phyloP scores from a whole-genome alignment of 2,113 vertebrate genomes.

The Neotoma lepida region DNA sequence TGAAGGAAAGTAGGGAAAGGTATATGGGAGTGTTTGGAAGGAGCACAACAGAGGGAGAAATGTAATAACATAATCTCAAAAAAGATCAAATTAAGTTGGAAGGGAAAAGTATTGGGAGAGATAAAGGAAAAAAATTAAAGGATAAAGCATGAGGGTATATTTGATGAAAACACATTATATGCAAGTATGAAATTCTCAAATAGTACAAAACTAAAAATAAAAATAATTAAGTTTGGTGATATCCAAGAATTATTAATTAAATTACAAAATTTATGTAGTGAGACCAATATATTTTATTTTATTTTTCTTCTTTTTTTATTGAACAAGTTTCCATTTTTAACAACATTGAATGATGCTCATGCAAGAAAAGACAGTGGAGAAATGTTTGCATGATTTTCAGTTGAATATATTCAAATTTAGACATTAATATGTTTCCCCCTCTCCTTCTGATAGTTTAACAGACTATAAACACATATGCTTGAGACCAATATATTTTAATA shows the following conservation, averaged over 20 bases:
- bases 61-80: neutral
- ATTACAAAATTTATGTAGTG: neutral
- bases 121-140: neutral
- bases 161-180: neutral
- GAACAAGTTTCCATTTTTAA: neutral
- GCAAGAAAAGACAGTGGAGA: neutral
- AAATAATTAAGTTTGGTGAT: neutral
- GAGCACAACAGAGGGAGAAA: neutral
- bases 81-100: neutral
- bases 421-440: neutral
- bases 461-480: neutral
- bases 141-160: neutral
- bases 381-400: neutral
- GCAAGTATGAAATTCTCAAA: neutral
- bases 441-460: neutral
- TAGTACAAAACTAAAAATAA: neutral
- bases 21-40: neutral
- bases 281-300: neutral
- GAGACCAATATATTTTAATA: neutral
- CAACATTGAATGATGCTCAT: neutral
- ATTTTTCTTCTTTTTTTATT: neutral
- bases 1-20: neutral
- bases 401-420: conserved; percentile 1
- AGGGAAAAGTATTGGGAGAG: neutral
- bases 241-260: neutral